phyloP scores from a whole-genome alignment of 2,797 vertebrate genomes.

The Macropus fuliginosus region DNA sequence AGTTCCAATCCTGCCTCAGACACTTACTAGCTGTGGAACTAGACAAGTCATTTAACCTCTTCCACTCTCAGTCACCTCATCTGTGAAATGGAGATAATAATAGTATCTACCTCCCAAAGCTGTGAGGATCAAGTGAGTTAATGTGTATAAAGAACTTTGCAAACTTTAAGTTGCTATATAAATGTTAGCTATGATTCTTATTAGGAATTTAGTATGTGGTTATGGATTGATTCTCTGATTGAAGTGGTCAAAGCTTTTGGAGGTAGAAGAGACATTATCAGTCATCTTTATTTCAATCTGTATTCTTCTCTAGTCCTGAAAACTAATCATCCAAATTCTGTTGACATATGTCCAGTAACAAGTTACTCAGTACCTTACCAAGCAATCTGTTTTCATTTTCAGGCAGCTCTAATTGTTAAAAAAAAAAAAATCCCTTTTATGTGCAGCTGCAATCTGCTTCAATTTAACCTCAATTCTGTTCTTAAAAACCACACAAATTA shows the following conservation, averaged over 20 bases:
- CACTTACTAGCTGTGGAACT: background rate
- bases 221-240: background rate
- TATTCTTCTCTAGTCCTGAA: background rate
- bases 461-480: background rate
- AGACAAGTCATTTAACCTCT: background rate
- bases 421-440: background rate
- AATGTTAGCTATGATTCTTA: background rate
- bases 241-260: background rate
- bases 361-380: background rate
- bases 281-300: background rate
- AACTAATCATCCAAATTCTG: background rate
- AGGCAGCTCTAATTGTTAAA: background rate
- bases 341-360: background rate
- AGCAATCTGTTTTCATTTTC: background rate
- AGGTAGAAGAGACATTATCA: background rate
- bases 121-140: background rate
- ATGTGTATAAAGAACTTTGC: background rate
- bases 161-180: background rate
- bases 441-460: background rate
- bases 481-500: background rate
- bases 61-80: background rate
- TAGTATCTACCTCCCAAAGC: background rate
- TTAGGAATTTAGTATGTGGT: background rate
- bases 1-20: background rate
- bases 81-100: background rate